phyloP scores from a whole-genome alignment of 2,113 vertebrate species.

The Xyliphius kryptos region DNA sequence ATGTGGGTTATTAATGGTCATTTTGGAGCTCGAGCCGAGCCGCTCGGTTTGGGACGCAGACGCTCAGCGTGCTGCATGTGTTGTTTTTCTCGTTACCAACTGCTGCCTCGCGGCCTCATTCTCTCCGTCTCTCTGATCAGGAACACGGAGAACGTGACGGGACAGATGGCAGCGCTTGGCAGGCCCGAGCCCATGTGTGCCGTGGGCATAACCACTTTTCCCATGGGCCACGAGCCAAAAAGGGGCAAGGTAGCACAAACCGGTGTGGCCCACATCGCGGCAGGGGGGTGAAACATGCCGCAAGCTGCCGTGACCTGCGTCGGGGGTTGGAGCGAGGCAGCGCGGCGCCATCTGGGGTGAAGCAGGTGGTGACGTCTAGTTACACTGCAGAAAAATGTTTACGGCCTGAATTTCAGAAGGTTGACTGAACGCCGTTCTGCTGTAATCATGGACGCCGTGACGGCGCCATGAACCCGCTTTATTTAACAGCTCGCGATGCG shows the following conservation, averaged over 20 bases:
- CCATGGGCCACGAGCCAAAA: conserved; percentile 20
- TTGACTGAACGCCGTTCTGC: no score
- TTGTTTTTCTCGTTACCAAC: conserved; percentile 42
- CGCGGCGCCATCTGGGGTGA: neutral
- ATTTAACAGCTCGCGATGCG: no score
- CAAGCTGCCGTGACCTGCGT: conserved; percentile 22
- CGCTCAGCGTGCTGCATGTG: conserved; percentile 24
- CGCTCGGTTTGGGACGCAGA: conserved; percentile 18
- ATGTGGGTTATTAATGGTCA: no score
- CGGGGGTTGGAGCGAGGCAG: neutral
- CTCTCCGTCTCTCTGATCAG: conserved; percentile 34
- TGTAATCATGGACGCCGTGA: no score
- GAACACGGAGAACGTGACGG: conserved; percentile 41
- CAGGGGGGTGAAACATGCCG: conserved; percentile 14
- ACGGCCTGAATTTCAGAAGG: no score
- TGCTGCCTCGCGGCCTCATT: conserved; percentile 28
- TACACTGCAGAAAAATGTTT: no score
- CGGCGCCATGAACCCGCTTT: no score
- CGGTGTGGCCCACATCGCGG: conserved; percentile 28
- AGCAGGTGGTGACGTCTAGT: conserved; percentile 14
- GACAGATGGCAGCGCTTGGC: conserved; percentile 50
- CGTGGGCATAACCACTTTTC: conserved; percentile 26
- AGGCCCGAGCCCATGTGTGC: conserved; percentile 34
- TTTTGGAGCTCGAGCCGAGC: no score
- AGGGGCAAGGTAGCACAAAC: conserved; percentile 24